Conservation (phyloP, 2,888 invertebrate species). For the Taphrorychus bicolor region DNA sequence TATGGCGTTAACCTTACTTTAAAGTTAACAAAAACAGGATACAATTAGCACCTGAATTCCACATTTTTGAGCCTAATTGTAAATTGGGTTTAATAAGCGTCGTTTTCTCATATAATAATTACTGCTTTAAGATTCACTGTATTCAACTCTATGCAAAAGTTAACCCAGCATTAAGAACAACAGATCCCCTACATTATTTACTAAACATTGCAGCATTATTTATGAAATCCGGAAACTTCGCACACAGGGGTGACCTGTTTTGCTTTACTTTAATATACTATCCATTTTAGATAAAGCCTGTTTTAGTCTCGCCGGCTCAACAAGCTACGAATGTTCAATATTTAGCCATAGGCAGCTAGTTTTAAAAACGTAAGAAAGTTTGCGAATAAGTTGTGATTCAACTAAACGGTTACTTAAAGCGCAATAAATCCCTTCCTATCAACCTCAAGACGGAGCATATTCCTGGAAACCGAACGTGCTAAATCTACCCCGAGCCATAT, state of each 20-base stretch:
- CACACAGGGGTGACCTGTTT: neutral
- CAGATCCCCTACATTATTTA: neutral
- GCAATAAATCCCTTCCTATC: neutral
- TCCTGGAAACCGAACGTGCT: neutral
- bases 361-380: neutral
- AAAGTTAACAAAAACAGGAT: no score
- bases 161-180: neutral
- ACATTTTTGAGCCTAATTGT: no score
- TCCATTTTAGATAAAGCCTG: neutral
- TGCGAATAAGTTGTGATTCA: neutral
- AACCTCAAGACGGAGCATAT: neutral
- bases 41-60: no score
- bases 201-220: neutral
- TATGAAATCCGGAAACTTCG: neutral
- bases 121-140: no score
- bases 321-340: neutral
- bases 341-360: neutral
- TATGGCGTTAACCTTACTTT: no score
- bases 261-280: slow-evolving; percentile 6
- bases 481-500: neutral
- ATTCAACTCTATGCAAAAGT: neutral
- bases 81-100: no score
- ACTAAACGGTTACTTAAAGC: neutral
- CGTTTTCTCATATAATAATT: no score
- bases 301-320: neutral